Percentiles rank a stretch among this genome's conserved stretches.
These are phyloP conservation scores for Thoracochromis brauschi DNA, from an alignment of 2,113 vertebrate genomes.

Conservation along the genomic window DNA sequence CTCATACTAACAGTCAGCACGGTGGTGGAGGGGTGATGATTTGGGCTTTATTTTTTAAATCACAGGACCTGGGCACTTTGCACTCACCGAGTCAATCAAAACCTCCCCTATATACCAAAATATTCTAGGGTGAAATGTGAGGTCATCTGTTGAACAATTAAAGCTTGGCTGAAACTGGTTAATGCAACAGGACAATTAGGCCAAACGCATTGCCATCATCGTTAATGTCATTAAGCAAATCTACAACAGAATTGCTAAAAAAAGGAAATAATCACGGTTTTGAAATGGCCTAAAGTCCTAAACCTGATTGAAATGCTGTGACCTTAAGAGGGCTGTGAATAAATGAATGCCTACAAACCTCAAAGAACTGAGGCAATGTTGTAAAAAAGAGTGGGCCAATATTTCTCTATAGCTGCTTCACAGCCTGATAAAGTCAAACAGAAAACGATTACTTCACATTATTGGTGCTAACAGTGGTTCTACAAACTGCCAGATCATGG, in stretches of 20 bases:
- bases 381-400: neutral
- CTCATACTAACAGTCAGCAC: neutral
- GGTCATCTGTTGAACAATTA: neutral
- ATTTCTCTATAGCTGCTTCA: neutral
- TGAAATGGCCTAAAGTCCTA: neutral
- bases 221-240: neutral
- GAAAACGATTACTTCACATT: neutral
- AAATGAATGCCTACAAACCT: accelerated
- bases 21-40: neutral
- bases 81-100: neutral
- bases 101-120: neutral
- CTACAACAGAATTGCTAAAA: neutral
- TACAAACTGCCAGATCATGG: neutral
- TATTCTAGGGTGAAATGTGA: neutral
- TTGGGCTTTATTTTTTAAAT: neutral
- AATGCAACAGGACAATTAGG: neutral
- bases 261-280: neutral
- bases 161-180: neutral
- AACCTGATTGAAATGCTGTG: neutral
- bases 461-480: neutral
- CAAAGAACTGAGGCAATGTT: neutral
- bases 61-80: neutral
- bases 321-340: neutral
- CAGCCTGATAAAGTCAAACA: neutral
- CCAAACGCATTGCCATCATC: neutral